These are phyloP conservation scores for Orthonyx spaldingii DNA, from an alignment of 2,113 vertebrate species.

Conservation along the genomic window DNA sequence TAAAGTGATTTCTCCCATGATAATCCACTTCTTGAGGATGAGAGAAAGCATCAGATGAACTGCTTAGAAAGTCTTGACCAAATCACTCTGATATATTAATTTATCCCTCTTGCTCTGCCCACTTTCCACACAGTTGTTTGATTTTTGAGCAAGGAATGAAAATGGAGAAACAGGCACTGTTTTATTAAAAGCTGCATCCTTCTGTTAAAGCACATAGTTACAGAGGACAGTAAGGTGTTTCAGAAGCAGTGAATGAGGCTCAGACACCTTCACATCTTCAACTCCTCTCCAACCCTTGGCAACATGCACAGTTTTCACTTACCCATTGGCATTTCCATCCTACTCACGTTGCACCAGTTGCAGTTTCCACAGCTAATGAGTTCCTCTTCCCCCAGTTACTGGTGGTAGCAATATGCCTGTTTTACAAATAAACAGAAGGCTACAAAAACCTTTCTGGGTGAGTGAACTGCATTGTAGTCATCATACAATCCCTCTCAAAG, in stretches of 20 bases:
- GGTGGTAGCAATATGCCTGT: neutral
- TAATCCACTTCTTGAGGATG: neutral
- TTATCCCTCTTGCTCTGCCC: neutral
- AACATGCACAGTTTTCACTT: neutral
- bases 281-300: neutral
- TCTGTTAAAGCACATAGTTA: neutral
- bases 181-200: neutral
- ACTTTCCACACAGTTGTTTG: neutral
- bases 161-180: neutral
- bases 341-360: fast-evolving
- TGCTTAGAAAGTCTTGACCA: neutral
- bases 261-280: neutral
- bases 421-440: neutral
- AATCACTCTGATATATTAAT: neutral
- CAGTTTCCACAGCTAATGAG: neutral
- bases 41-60: neutral
- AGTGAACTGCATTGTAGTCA: neutral
- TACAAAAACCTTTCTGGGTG: neutral
- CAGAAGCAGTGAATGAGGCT: neutral
- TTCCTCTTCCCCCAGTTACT: neutral
- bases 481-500: neutral
- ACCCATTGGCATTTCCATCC: neutral
- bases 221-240: neutral
- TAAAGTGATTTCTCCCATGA: neutral
- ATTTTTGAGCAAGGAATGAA: neutral